phyloP scores from a whole-genome alignment of 2,113 vertebrate genomes.

The Rallus limicola region DNA sequence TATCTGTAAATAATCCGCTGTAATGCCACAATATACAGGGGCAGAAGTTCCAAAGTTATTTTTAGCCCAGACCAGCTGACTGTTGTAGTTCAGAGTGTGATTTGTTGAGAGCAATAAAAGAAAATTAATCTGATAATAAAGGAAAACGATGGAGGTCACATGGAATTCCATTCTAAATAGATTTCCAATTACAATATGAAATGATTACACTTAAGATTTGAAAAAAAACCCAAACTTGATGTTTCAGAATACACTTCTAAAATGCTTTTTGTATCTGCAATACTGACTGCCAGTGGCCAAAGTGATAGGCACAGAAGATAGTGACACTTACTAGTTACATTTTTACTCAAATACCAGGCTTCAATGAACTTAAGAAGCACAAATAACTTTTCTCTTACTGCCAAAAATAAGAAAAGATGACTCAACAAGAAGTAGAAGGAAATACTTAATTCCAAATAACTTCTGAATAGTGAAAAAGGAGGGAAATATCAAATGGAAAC shows the following conservation, averaged over 20 bases:
- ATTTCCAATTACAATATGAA: not conserved
- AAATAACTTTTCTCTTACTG: not conserved
- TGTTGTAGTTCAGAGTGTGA: not conserved
- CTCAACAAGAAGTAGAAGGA: not conserved
- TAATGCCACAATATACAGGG: not conserved
- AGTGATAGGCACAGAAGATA: not conserved
- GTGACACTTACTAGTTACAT: not conserved
- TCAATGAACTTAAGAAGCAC: not conserved
- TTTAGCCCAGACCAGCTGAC: not conserved
- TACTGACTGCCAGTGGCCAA: not conserved
- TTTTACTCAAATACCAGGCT: not conserved
- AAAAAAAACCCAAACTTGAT: not conserved
- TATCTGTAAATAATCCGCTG: not conserved
- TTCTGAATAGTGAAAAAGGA: fast-evolving
- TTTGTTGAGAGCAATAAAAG: not conserved
- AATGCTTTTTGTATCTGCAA: not conserved
- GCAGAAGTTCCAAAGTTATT: not conserved
- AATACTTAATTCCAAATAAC: not conserved
- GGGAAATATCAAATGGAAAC: not conserved
- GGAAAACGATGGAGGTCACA: not conserved
- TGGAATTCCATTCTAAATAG: not conserved
- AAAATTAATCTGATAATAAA: not conserved
- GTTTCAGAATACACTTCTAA: not conserved
- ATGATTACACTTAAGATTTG: not conserved
- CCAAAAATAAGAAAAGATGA: not conserved